Percentiles rank a stretch among this genome's conserved stretches.
These are phyloP conservation scores for Dipodomys ordii DNA, from an alignment of 2,113 vertebrate genomes.

Conservation along the genomic window DNA sequence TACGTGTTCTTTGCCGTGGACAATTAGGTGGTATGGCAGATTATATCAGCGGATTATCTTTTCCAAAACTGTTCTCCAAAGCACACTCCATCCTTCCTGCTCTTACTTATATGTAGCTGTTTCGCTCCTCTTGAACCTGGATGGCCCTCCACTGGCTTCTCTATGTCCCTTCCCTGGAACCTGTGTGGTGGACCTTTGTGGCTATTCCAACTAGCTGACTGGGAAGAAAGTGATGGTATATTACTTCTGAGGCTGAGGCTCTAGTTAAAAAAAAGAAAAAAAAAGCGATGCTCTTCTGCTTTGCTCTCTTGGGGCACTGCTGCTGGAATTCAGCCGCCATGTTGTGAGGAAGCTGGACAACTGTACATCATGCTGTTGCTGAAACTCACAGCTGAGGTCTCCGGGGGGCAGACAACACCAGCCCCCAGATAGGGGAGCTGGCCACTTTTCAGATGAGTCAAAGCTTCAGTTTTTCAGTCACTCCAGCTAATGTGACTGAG, in stretches of 20 bases:
- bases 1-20: not conserved
- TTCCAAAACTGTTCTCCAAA: not conserved
- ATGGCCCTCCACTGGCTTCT: not conserved
- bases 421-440: not conserved
- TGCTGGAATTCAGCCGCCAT: not conserved
- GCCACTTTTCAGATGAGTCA: not conserved
- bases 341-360: not conserved
- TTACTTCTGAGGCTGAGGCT: not conserved
- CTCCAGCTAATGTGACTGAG: not conserved
- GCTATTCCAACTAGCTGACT: not conserved
- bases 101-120: not conserved
- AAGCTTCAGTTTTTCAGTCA: not conserved
- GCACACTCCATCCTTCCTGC: not conserved
- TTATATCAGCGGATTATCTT: not conserved
- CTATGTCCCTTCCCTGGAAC: not conserved
- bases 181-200: not conserved
- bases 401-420: not conserved
- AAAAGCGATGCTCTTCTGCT: not conserved
- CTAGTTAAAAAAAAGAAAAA: no score
- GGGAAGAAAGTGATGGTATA: not conserved
- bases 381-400: not conserved
- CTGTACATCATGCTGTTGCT: accelerated
- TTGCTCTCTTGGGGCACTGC: not conserved
- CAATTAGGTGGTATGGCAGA: not conserved
- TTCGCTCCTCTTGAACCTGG: not conserved